A percentile compares a stretch with the other conserved stretches of the same genome.
Conservation (phyloP, 2,797 vertebrate species). For the Gymnothorax javanicus region DNA sequence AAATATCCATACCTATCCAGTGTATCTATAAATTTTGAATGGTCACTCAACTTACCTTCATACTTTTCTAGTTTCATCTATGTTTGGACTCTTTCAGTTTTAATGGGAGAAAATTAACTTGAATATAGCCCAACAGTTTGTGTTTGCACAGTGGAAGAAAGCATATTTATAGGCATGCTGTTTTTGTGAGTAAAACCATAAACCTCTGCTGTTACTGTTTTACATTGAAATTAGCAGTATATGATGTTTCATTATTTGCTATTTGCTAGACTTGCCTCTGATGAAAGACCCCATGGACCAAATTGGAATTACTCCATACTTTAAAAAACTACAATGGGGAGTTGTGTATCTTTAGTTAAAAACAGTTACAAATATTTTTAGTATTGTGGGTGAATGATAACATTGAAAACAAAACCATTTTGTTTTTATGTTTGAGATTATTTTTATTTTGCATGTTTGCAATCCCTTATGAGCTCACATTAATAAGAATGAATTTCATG, state of each 20-base stretch:
- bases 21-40: slow-evolving; percentile 21
- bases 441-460: background rate
- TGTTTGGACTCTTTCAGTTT: slow-evolving; percentile 51
- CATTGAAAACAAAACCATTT: background rate
- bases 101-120: slow-evolving; percentile 42
- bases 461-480: background rate
- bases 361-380: background rate
- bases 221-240: slow-evolving; percentile 14
- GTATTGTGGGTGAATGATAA: background rate
- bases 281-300: slow-evolving; percentile 14
- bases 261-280: slow-evolving; percentile 22
- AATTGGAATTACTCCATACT: slow-evolving; percentile 17
- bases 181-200: background rate
- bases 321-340: background rate
- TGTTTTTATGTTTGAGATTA: background rate
- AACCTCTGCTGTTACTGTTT: slow-evolving; percentile 14
- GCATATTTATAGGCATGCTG: background rate
- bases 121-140: slow-evolving; percentile 27
- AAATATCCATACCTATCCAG: slow-evolving; percentile 44
- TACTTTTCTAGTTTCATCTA: slow-evolving; percentile 46
- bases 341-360: slow-evolving; percentile 18
- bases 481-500: slow-evolving; percentile 29
- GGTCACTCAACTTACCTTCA: background rate
- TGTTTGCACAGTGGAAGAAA: slow-evolving; percentile 9
- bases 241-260: slow-evolving; percentile 40